phyloP scores from a whole-genome alignment of 2,888 invertebrate genomes.

The Sphaeridia pumilis region DNA sequence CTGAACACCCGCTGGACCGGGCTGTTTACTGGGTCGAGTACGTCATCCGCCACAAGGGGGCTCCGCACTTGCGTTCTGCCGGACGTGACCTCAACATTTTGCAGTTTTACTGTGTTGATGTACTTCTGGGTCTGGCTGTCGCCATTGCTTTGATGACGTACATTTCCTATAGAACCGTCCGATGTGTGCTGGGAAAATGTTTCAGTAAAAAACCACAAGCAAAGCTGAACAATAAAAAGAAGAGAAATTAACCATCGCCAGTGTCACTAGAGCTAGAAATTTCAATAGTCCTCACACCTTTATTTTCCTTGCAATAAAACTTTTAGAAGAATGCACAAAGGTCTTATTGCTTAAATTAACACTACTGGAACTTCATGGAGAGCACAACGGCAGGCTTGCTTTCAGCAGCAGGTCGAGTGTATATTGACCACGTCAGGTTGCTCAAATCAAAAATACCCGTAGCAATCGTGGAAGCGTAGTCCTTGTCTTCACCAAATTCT shows the following conservation, averaged over 20 bases:
- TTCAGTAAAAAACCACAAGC: neutral
- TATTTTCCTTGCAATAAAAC: neutral
- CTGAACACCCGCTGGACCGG: constrained; percentile 15
- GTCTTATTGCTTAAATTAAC: neutral
- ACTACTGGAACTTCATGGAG: neutral
- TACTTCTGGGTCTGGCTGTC: constrained; percentile 11
- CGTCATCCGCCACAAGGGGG: constrained; percentile 28
- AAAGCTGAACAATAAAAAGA: neutral
- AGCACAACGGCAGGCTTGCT: constrained; percentile 50
- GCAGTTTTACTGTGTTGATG: constrained; percentile 33
- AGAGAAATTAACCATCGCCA: neutral
- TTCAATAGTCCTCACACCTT: neutral
- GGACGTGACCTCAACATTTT: constrained; percentile 27
- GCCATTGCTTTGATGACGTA: neutral
- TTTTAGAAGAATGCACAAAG: neutral
- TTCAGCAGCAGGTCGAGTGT: constrained; percentile 58
- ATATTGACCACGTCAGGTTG: constrained; percentile 62
- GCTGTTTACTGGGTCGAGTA: constrained; percentile 22
- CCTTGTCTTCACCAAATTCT: neutral
- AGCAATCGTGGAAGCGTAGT: neutral
- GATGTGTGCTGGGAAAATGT: constrained; percentile 1
- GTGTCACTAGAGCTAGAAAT: too few relatives aligned
- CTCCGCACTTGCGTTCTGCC: constrained; percentile 31
- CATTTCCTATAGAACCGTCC: neutral
- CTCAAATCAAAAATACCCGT: constrained; percentile 65